Evolutionary conservation across 1,140 invertebrate species (phyloP).

Genomic region (Antheraea pernyi): DNA sequence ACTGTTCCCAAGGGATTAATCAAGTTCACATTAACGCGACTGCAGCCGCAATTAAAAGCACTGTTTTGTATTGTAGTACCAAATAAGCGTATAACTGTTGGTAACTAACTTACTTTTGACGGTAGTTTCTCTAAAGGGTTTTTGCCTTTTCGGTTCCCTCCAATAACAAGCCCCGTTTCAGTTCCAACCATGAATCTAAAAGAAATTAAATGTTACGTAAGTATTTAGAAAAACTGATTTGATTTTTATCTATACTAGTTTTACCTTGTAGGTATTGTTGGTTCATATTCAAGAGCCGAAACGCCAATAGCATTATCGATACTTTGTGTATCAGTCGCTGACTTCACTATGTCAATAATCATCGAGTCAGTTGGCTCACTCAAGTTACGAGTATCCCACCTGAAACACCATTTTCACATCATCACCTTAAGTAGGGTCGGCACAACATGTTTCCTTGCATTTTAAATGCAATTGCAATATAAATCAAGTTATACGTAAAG

Average conservation of each 20-base stretch:
- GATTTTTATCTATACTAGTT: no score
- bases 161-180: constrained; percentile 89
- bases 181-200: constrained; percentile 84
- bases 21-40: no score
- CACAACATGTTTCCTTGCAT: no score
- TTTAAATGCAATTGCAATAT: no score
- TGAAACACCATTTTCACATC: constrained; percentile 47
- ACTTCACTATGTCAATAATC: constrained; percentile 89
- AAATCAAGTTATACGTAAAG: no score
- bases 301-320: constrained; percentile 88
- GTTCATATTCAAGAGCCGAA: constrained; percentile 93
- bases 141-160: constrained; percentile 91
- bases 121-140: constrained; percentile 89
- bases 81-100: constrained; percentile 5
- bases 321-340: constrained; percentile 83
- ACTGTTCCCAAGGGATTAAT: no score
- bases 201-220: not conserved
- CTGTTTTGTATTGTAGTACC: not conserved
- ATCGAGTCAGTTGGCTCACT: constrained; percentile 89
- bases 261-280: constrained; percentile 92
- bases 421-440: no score
- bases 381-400: constrained; percentile 94
- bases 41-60: no score
- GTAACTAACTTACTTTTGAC: constrained; percentile 72
- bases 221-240: no score